Base-by-base conservation (phyloP, 2,797 vertebrate genomes). In the Typhlichthys eigenmanni region DNA sequence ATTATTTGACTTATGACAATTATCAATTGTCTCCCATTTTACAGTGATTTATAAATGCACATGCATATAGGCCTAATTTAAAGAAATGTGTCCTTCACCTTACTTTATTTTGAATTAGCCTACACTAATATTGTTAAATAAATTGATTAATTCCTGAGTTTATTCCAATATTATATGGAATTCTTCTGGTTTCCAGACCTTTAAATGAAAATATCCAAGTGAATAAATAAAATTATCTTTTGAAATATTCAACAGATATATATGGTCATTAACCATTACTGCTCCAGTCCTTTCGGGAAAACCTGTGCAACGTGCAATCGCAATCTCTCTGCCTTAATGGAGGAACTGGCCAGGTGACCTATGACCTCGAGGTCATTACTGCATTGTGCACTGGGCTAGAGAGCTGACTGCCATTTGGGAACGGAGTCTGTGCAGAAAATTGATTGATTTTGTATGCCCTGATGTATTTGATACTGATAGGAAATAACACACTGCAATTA, bases 341-440 rank as follows among this genome's bases (percentile, higher is more conserved):
- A 86, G 87, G 82, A 81, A 86, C 84, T 89, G 91, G 85, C 91
- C 89, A 79, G 50, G 74, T 81, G 89, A 81, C 91, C 90, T 93
- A 85, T 92, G 92, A 92, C 90, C 88, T 61, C 58, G n/a, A 68
- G 87, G 88, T 91, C 91, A 87, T 91, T 87, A 86, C 81, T 75
- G 84, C 74, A 87, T 88, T 91, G 91, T 85, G 87, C 85, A 52
- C 65, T 32, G 66, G 83, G 81, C 81, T 64, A 60, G 79, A 85
- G 86, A 87, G 72, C 82, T 78, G 79, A 74, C 59, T 78, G 47
- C 79, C 81, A 81, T 86, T 85, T 87, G 79, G 80, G 70, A 76
- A 63, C 61, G 66, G 80, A 83, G 75, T 72, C 71, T 76, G 80
- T 61, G 60, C 78, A 76, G 79, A 85, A 81, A 88, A 86, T 84